Conservation (phyloP, 2,113 vertebrate species). For the Nettapus auritus region DNA sequence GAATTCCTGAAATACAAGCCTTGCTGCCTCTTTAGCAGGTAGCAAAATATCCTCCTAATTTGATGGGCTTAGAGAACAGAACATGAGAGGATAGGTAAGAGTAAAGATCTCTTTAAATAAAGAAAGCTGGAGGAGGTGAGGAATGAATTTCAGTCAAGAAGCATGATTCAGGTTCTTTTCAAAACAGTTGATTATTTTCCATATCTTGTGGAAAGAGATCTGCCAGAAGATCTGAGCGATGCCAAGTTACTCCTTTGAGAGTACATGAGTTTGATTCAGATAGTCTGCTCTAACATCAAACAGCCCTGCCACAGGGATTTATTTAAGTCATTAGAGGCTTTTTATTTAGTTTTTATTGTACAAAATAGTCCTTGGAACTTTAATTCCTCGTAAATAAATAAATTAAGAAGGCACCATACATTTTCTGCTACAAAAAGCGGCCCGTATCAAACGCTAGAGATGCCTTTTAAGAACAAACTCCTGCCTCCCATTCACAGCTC, state of each 20-base stretch:
- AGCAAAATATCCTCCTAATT: background rate
- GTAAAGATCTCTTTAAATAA: background rate
- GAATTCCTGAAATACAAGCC: background rate
- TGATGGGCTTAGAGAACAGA: background rate
- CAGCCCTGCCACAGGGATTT: background rate
- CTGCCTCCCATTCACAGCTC: background rate
- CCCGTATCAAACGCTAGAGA: background rate
- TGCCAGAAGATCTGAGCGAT: background rate
- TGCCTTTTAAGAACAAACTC: background rate
- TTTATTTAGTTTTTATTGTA: constrained; percentile 1
- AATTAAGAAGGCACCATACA: background rate
- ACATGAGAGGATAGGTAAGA: background rate
- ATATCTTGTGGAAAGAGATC: background rate
- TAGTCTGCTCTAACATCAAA: background rate
- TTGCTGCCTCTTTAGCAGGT: background rate
- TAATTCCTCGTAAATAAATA: background rate
- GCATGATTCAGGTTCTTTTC: background rate
- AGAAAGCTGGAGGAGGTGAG: background rate
- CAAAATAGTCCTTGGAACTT: background rate
- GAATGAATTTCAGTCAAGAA: background rate
- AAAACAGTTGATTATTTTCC: background rate
- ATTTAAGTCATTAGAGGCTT: constrained; percentile 20
- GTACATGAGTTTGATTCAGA: background rate
- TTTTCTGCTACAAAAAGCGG: fast-evolving
- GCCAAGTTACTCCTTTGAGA: background rate